Evolutionary conservation across 2,113 vertebrate species (phyloP).

Genomic region (Ammospiza nelsoni): DNA sequence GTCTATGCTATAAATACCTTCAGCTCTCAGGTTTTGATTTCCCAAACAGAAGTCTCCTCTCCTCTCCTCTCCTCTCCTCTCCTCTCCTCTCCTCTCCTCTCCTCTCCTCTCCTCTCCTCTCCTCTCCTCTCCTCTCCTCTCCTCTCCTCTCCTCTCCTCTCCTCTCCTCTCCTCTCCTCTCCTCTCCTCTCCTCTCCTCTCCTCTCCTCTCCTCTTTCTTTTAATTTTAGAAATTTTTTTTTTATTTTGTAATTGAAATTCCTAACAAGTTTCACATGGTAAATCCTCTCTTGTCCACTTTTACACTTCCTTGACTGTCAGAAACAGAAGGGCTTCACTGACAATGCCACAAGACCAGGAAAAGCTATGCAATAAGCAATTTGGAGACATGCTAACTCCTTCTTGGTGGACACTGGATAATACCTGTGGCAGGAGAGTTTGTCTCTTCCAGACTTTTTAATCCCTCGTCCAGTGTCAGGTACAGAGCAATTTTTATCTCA

Average conservation of each 20-base stretch:
- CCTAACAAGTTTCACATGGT: background rate
- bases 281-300: background rate
- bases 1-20: background rate
- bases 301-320: background rate
- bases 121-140: no score
- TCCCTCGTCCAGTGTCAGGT: accelerated
- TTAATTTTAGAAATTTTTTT: background rate
- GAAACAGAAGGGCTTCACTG: background rate
- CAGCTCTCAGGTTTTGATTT: background rate
- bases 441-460: background rate
- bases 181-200: no score
- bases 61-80: no score
- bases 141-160: no score
- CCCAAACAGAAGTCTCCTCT: background rate
- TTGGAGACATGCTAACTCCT: background rate
- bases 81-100: no score
- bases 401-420: background rate
- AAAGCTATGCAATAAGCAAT: background rate
- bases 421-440: background rate
- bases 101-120: no score
- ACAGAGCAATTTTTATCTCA: background rate
- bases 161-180: no score
- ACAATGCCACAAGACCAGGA: background rate
- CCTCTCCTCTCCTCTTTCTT: no score
- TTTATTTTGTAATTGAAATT: background rate